phyloP scores from a whole-genome alignment of 2,888 invertebrate genomes.

The Cerceris rybyensis region DNA sequence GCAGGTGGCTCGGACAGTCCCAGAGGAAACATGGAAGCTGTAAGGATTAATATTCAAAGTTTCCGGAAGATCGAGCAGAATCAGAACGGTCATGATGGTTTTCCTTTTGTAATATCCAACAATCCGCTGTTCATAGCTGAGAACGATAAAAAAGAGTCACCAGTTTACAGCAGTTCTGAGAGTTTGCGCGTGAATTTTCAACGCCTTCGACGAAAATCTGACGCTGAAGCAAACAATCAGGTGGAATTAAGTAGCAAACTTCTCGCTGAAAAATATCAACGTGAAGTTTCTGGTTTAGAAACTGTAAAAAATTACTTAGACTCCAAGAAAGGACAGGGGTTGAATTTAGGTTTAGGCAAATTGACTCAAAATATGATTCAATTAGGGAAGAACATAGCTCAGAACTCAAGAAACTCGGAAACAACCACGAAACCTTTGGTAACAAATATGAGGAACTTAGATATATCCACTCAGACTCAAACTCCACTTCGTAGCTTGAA shows the following conservation, averaged over 20 bases:
- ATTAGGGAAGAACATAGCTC: constrained; percentile 75
- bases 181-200: constrained; percentile 75
- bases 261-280: constrained; percentile 77
- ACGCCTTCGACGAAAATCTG: constrained; percentile 75
- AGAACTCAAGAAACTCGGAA: constrained; percentile 74
- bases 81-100: constrained; percentile 74
- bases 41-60: constrained; percentile 73
- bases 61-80: constrained; percentile 73
- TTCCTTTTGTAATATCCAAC: constrained; percentile 77
- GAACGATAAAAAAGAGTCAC: constrained; percentile 74
- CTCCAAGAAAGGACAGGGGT: constrained; percentile 75
- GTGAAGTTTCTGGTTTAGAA: constrained; percentile 76
- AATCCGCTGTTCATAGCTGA: constrained; percentile 78
- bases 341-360: constrained; percentile 76
- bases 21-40: constrained; percentile 72
- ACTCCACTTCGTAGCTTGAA: constrained; percentile 55
- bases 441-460: constrained; percentile 65
- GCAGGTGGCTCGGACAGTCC: constrained; percentile 67
- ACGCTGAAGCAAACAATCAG: constrained; percentile 74
- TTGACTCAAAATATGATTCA: constrained; percentile 80
- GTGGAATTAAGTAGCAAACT: constrained; percentile 74
- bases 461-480: constrained; percentile 54
- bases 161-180: constrained; percentile 77
- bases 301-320: constrained; percentile 79
- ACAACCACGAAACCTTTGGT: constrained; percentile 50